Percentiles rank a stretch among this genome's conserved stretches.
phyloP scores from a whole-genome alignment of 2,888 invertebrate species.

The Clitarchus hookeri region DNA sequence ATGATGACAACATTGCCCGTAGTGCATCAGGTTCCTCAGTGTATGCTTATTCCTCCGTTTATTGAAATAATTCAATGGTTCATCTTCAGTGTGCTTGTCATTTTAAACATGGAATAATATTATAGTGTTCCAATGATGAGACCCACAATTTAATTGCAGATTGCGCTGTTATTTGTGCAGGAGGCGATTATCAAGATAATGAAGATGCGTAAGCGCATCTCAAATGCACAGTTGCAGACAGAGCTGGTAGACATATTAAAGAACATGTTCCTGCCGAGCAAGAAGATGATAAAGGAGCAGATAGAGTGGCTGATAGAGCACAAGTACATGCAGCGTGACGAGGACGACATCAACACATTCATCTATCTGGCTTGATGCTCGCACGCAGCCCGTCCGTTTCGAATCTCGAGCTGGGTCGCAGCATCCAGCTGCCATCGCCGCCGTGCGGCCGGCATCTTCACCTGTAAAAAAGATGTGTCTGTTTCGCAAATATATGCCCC shows the following conservation, averaged over 20 bases:
- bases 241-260: constrained; percentile 97
- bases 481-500: not conserved
- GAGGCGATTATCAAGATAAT: constrained; percentile 99
- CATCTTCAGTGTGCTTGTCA: too few relatives aligned
- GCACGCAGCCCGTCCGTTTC: not conserved
- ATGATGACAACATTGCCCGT: too few relatives aligned
- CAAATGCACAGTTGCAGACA: constrained; percentile 93
- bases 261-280: constrained; percentile 98
- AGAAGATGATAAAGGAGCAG: constrained; percentile 99
- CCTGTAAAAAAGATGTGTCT: not conserved
- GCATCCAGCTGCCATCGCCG: not conserved
- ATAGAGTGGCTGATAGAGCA: constrained; percentile 99
- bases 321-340: constrained; percentile 95
- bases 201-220: constrained; percentile 95
- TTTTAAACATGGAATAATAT: too few relatives aligned
- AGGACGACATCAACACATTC: constrained; percentile 96
- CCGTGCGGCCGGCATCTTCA: not conserved
- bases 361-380: constrained; percentile 88
- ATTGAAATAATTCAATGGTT: too few relatives aligned
- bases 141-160: not conserved
- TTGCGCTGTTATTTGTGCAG: constrained; percentile 60
- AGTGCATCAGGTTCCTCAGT: too few relatives aligned
- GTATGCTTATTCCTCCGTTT: too few relatives aligned
- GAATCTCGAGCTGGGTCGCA: not conserved
- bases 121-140: too few relatives aligned